Evolutionary conservation across 37 sponge, comb jelly and placozoan species (phyloP).

Genomic region (Petrosia ficiformis): DNA sequence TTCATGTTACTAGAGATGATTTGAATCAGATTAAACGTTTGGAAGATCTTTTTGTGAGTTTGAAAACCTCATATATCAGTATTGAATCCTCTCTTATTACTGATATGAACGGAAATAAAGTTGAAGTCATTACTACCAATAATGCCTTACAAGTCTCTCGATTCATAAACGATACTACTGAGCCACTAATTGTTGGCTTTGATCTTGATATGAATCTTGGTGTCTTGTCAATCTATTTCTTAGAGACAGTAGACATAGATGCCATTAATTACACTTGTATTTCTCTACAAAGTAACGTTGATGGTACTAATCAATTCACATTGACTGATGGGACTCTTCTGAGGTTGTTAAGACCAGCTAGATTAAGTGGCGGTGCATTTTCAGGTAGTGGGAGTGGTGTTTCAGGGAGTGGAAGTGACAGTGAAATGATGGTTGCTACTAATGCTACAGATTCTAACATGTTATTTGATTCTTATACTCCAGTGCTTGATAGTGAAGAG

Average conservation of each 20-base stretch:
- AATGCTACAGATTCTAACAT: not conserved
- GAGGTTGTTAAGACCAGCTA: slow-evolving; percentile 38
- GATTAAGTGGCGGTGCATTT: not conserved
- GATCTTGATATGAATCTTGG: slow-evolving; percentile 85
- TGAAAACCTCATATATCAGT: slow-evolving; percentile 48
- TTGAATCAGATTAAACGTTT: slow-evolving; percentile 65
- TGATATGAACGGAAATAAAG: slow-evolving; percentile 76
- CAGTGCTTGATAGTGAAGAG: slow-evolving; percentile 22
- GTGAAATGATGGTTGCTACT: slow-evolving; percentile 7
- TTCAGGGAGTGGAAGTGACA: slow-evolving; percentile 17
- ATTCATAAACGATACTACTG: slow-evolving; percentile 42
- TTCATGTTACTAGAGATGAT: slow-evolving; percentile 73
- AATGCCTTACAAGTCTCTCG: slow-evolving; percentile 19
- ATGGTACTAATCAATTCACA: slow-evolving; percentile 12
- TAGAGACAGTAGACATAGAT: slow-evolving; percentile 62
- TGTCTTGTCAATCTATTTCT: slow-evolving; percentile 67
- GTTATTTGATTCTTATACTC: slow-evolving; percentile 46
- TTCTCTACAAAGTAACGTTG: slow-evolving; percentile 32
- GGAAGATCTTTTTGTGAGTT: slow-evolving; percentile 47
- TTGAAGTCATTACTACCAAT: slow-evolving; percentile 15
- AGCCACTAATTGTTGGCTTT: slow-evolving; percentile 60
- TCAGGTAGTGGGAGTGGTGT: slow-evolving; percentile 19
- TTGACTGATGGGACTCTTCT: slow-evolving; percentile 74
- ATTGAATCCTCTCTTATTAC: slow-evolving; percentile 31
- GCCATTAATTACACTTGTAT: slow-evolving; percentile 71